Percentiles rank a stretch among this genome's conserved stretches.
Conservation (phyloP, 2,113 vertebrate genomes). For the Sapayoa aenigma region DNA sequence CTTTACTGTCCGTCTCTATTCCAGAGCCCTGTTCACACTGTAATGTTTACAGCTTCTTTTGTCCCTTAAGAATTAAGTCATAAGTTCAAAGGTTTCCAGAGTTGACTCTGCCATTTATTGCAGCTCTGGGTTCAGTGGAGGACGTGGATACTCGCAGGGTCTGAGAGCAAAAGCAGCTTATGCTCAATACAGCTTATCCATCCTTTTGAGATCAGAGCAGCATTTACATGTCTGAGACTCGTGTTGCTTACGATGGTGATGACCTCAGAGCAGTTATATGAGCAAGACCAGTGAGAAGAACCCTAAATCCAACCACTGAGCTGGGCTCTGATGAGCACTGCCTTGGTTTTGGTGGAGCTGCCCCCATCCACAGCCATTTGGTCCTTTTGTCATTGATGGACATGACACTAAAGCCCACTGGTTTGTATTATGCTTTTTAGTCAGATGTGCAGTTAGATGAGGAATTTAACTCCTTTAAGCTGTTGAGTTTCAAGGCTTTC, state of each 20-base stretch:
- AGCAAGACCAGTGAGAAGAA: background rate
- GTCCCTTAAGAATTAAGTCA: background rate
- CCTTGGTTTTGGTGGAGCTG: background rate
- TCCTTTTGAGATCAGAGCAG: conserved; percentile 8
- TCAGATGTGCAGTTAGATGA: background rate
- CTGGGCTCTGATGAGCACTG: background rate
- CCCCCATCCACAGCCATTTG: background rate
- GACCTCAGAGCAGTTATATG: background rate
- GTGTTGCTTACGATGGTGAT: background rate
- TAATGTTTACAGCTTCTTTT: background rate
- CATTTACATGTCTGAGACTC: conserved; percentile 52
- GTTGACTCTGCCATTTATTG: background rate
- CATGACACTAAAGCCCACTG: background rate
- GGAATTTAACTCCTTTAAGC: background rate
- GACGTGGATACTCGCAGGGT: background rate
- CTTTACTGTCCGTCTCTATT: background rate
- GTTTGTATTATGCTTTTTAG: background rate
- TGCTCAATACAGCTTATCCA: conserved; percentile 28
- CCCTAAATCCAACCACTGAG: background rate
- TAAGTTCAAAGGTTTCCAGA: background rate
- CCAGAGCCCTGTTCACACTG: background rate
- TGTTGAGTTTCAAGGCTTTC: background rate
- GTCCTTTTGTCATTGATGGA: background rate
- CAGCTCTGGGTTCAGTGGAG: background rate
- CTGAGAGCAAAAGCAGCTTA: conserved; percentile 40